A percentile compares a stretch with the other conserved stretches of the same genome.
phyloP scores from a whole-genome alignment of 2,797 vertebrate species.

The Eulemur coronatus region DNA sequence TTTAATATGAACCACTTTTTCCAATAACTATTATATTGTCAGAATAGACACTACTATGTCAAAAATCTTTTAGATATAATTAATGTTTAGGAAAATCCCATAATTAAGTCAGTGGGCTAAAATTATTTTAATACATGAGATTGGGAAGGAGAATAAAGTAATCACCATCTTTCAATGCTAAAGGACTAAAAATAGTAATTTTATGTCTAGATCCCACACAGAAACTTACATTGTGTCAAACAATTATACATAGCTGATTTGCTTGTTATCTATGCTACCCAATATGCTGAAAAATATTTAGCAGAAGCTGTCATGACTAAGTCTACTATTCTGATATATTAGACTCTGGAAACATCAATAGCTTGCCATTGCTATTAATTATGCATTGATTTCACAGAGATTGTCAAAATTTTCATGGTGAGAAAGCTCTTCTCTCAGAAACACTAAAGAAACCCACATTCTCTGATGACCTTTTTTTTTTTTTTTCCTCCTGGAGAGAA shows the following conservation, averaged over 20 bases:
- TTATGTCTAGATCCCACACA: neutral
- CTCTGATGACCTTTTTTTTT: neutral
- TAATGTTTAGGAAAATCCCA: neutral
- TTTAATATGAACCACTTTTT: neutral
- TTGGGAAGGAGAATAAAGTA: neutral
- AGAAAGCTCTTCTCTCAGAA: neutral
- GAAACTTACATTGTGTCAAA: neutral
- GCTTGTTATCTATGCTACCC: neutral
- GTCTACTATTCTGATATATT: constrained; percentile 38
- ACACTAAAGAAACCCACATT: neutral
- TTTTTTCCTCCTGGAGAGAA: neutral
- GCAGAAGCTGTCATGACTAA: neutral
- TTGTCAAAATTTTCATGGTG: constrained; percentile 32
- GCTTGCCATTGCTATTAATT: neutral
- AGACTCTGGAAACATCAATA: neutral
- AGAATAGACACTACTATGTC: neutral
- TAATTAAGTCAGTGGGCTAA: constrained; percentile 13
- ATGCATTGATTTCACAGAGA: constrained; percentile 21
- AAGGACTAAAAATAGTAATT: neutral
- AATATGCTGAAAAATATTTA: constrained; percentile 9
- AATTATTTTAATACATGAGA: constrained; percentile 28
- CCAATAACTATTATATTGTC: neutral
- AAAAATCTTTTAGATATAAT: neutral
- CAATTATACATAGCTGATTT: neutral
- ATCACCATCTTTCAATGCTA: neutral